Evolutionary conservation across 2,113 vertebrate genomes (phyloP), one percentile per base, ranked within the genome.

Genomic region (Piaya cayana): DNA sequence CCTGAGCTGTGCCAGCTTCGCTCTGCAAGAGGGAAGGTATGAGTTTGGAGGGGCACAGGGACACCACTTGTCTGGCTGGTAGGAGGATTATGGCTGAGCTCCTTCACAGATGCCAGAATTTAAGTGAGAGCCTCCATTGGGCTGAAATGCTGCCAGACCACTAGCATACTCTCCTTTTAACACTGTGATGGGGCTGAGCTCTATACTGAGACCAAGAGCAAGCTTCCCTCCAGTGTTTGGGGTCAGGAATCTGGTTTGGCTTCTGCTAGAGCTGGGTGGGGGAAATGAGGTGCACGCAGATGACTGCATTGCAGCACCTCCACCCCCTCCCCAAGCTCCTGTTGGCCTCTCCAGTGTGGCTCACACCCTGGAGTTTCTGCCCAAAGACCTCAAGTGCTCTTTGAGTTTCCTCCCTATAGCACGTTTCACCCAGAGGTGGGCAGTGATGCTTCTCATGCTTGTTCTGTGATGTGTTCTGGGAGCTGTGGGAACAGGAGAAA

Each of bases 191-290:
- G 49, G 68, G 17, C 78, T 9, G 23, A 78, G 55, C 50, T 86
- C 36, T 36, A 29, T 0, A 0, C 63, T 29, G 12, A 79, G 30
- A 53, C 34, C 3, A 2, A 4, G 8, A 39, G 32, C 20, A 7
- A 84, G 32, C 69, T 68, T 71, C 7, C 19, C 21, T 84, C 47
- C 27, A 14, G 53, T 5, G 2, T 60, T 21, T 80, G 52, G 22
- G 32, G 18, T 29, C 58, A 19, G 26, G 34, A 65, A 21, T 82
- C 50, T 82, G 59, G 15, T 76, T 80, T 80, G 59, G 71, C 68
- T 70, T 55, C 29, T 79, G 36, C n/a, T 3, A 3, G 56, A 72
- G 55, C 42, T 70, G 27, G 58, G 17, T 32, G 23, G 32, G 30
- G 34, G 19, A 53, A 45, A 22, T 21, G 32, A 25, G 43, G 19